Base-by-base conservation (phyloP, 2,113 vertebrate genomes). In the Mustela nigripes region DNA sequence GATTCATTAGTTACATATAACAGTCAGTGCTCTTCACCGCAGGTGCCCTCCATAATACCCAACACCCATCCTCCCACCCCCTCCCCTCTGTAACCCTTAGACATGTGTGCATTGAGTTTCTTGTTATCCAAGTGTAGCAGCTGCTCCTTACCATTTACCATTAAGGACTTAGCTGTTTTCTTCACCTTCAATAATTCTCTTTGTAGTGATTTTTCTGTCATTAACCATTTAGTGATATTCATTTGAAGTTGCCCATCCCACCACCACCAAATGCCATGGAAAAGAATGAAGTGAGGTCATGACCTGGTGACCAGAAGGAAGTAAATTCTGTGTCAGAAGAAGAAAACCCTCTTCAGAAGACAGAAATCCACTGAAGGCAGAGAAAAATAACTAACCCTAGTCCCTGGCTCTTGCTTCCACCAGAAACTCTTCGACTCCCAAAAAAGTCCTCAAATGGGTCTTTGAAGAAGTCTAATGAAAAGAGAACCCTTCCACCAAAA, bases 401-500 rank as follows among this genome's bases (percentile, higher is more conserved):
- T 24, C 12, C 24, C 45, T 14, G 24, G 39, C 73, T 45, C 39
- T 24, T 76, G 39, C 24, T 76, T 76, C 73, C 73, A 76, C 24
- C 0, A 22, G 24, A 7, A 12, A 7, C 73, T 45, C 73, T 76
- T 76, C 1, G 24, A 76, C 73, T 45, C 39, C 42, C 39, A 76
- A 45, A 45, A 76, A 76, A 7, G 39, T 26, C 36, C 73, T 48
- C 73, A 15, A 76, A 76, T 48, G 42, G 24, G 7, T 76, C 42
- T 76, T 76, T 31, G 18, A 99, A 99, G 45, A 99, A 99, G 0
- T 99, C 99, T 94, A 99, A 99, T n/a, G 99, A 99, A 98, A 99
- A 99, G 12, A 99, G 99, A 98, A 99, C 99, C 98, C 99, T 99
- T 98, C 99, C 99, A 42, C 99, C 99, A 96, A 99, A 99, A 98